Base-by-base conservation (phyloP, 2,888 invertebrate genomes). In the Spodoptera littoralis region DNA sequence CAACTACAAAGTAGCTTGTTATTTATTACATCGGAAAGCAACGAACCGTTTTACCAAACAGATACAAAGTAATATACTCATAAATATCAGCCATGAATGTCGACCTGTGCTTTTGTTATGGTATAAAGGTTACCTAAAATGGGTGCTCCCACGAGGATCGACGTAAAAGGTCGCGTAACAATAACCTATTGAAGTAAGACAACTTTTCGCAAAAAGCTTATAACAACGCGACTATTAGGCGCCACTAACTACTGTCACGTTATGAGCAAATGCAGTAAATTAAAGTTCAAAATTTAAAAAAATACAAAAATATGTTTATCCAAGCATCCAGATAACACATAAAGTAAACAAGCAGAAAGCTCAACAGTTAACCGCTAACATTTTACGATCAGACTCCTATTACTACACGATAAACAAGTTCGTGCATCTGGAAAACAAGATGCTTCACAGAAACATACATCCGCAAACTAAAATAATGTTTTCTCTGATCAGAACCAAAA, bases 371-470 rank as follows among this genome's bases (percentile, higher is more conserved):
- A 87, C 88, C 81, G 83, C 80, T 80, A 84, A 82, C 74, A 82
- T 82, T 93, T 93, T 90, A 92, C 90, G 91, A 89, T 78, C 84
- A 70, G 73, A 76, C 81, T 73, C 81, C 83, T 85, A 86, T 86
- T 79, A 84, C 86, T 86, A 86, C 87, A 86, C 89, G 87, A 92
- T 92, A 92, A 92, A 92, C 91, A 92, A 85, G 85, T 86, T 88
- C 78, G 82, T 77, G 64, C 79, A 82, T 81, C 84, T 84, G 86
- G 86, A 86, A 87, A 90, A 85, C 88, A 88, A 84, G 85, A 86
- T 77, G 83, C 82, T 65, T 80, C 85, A 86, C 89, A 84, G 82
- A 91, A 91, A 92, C 92, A 92, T 76, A 85, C 82, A 73, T 81
- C 76, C 79, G 80, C 83, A 88, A 90, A 90, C 85, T 91, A 90